Base-by-base conservation (phyloP, 2,888 invertebrate genomes). In the Hyposoter didymator region DNA sequence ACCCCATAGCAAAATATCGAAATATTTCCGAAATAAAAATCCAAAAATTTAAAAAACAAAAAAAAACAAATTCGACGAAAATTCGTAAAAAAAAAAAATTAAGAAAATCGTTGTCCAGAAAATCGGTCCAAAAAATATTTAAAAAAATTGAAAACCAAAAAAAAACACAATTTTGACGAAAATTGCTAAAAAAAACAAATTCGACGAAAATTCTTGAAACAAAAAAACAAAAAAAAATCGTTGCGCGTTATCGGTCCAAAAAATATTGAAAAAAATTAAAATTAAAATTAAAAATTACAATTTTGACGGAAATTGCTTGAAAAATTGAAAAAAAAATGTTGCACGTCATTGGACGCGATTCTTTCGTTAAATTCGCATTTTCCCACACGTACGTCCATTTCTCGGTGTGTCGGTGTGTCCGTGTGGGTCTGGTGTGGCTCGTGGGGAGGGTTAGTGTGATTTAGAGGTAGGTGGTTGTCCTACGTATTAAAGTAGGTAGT, bases 381-480 rank as follows among this genome's bases (percentile, higher is more conserved):
- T 14, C 47, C 17, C 55, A 52, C 76, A 22, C 35, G 17, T 28
- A 10, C 8, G 47, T 62, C 22, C 19, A 55, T 12, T 39, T 49
- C 45, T 17, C 3, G 14, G 47, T 75, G 39, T 14, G 39, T 10
- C 10, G 0, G 39, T 17, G 62, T 49, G 67, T 17, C 10, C 17
- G 59, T 75, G 49, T 14, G 49, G 35, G 70, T 67, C 62, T 52
- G 39, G 49, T 72, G 66, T 72, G 66, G 66, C 45, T 67, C 67
- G 47, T 66, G 82, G 55, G 73, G 73, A 82, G 84, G 84, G 84
- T 84, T 78, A 78, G 69, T 28, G 82, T 82, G 84, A 82, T 84
- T 78, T 78, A 78, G 81, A 84, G 84, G 82, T 84, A 82, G 84
- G 81, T 84, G 78, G 78, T 84, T 84, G 81, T 84, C 78, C 81